A percentile compares a stretch with the other conserved stretches of the same genome.
These are phyloP conservation scores for Thripadectes ignobilis DNA, from an alignment of 2,797 vertebrate genomes.

Conservation along the genomic window DNA sequence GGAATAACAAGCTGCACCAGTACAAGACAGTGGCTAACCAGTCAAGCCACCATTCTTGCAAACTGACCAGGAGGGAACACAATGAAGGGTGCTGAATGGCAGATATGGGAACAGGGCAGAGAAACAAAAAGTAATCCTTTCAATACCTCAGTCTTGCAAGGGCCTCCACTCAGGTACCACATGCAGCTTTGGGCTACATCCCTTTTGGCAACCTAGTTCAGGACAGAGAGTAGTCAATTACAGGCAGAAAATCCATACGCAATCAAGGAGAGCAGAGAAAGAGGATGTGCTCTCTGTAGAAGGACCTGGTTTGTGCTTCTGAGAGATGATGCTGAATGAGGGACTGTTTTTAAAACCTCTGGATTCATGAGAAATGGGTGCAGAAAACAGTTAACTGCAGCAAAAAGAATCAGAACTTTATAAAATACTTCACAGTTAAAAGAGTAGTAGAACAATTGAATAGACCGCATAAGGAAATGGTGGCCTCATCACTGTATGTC, in stretches of 20 bases:
- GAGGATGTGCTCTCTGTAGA: rapidly evolving
- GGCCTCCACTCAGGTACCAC: not conserved
- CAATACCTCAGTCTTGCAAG: not conserved
- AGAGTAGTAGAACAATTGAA: not conserved
- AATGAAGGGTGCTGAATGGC: not conserved
- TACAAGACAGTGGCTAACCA: not conserved
- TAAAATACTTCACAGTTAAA: not conserved
- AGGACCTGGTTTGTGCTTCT: not conserved
- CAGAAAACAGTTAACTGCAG: not conserved
- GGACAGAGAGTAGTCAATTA: not conserved
- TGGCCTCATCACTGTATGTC: not conserved
- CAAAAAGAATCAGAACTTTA: not conserved
- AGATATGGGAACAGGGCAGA: not conserved
- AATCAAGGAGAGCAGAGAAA: not conserved
- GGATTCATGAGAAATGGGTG: not conserved
- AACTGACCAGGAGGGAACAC: not conserved
- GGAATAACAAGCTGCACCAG: not conserved
- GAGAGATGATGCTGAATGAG: not conserved
- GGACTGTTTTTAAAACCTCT: not conserved
- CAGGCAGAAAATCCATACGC: not conserved
- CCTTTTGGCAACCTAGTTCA: not conserved
- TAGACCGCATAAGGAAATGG: not conserved
- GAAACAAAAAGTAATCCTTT: not conserved
- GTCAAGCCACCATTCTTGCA: not conserved
- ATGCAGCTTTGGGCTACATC: not conserved